Conservation (phyloP, 1,140 invertebrate species). For the Cyclina sinensis region DNA sequence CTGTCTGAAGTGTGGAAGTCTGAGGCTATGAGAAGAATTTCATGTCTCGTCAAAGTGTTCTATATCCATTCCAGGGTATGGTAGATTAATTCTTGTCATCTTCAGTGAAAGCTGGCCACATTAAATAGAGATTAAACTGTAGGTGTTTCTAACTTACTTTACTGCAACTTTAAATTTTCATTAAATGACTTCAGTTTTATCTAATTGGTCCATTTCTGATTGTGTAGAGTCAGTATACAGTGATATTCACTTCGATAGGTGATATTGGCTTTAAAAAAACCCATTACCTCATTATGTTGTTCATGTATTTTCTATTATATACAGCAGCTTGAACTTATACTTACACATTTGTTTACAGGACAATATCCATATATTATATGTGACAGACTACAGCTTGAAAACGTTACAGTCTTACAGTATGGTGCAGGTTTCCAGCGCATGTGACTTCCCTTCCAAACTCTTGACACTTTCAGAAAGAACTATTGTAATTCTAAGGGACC, state of each 20-base stretch:
- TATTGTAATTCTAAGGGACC: neutral
- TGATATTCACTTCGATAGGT: too few relatives aligned
- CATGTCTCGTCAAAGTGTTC: constrained; percentile 14
- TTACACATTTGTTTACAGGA: neutral
- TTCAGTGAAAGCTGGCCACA: neutral
- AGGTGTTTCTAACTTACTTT: too few relatives aligned
- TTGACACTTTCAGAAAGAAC: neutral
- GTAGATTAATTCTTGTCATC: neutral
- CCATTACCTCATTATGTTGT: too few relatives aligned
- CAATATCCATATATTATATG: neutral
- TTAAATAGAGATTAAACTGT: too few relatives aligned
- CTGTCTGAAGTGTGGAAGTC: constrained; percentile 21
- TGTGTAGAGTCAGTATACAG: too few relatives aligned
- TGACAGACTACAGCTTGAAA: constrained; percentile 3
- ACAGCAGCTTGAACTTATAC: too few relatives aligned
- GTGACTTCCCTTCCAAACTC: neutral
- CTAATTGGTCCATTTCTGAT: too few relatives aligned
- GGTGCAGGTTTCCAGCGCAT: constrained; percentile 5
- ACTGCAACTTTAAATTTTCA: too few relatives aligned
- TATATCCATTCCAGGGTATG: neutral
- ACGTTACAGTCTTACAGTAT: neutral
- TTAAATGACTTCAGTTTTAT: too few relatives aligned
- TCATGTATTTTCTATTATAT: too few relatives aligned
- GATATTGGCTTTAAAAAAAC: too few relatives aligned
- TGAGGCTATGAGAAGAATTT: constrained; percentile 13